Percentiles rank a stretch among this genome's conserved stretches.
phyloP scores from a whole-genome alignment of 2,888 invertebrate genomes.

The Asteroscopus sphinx region DNA sequence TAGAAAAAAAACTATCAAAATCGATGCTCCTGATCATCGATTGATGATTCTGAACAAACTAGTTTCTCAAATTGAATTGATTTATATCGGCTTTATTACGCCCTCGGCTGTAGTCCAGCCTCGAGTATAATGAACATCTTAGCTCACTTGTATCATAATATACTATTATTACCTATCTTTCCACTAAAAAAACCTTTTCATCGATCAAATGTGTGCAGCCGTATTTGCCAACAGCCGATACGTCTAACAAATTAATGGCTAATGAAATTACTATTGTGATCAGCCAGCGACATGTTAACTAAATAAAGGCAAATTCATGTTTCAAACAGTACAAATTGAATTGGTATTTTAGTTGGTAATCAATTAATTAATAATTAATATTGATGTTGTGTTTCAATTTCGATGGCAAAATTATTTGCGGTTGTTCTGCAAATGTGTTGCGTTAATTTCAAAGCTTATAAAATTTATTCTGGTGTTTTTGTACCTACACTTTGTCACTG shows the following conservation, averaged over 20 bases:
- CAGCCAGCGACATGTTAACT: slow-evolving; percentile 22
- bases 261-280: slow-evolving; percentile 62
- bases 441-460: neutral
- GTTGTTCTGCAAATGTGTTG: neutral
- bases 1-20: no score
- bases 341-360: slow-evolving; percentile 24
- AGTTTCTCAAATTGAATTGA: no score
- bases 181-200: no score
- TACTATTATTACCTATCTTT: no score
- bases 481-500: no score
- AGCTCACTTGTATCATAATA: no score
- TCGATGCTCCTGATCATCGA: no score
- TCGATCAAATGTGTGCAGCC: slow-evolving; percentile 18
- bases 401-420: slow-evolving; percentile 11
- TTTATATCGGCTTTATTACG: no score
- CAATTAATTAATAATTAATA: slow-evolving; percentile 10
- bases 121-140: no score
- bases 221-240: slow-evolving; percentile 33
- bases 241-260: slow-evolving; percentile 54
- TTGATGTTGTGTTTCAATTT: slow-evolving; percentile 14
- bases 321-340: slow-evolving; percentile 23
- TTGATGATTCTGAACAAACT: no score
- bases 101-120: no score
- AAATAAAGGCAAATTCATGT: slow-evolving; percentile 37
- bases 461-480: neutral